phyloP scores from a whole-genome alignment of 2,113 vertebrate species.

The Natator depressus region DNA sequence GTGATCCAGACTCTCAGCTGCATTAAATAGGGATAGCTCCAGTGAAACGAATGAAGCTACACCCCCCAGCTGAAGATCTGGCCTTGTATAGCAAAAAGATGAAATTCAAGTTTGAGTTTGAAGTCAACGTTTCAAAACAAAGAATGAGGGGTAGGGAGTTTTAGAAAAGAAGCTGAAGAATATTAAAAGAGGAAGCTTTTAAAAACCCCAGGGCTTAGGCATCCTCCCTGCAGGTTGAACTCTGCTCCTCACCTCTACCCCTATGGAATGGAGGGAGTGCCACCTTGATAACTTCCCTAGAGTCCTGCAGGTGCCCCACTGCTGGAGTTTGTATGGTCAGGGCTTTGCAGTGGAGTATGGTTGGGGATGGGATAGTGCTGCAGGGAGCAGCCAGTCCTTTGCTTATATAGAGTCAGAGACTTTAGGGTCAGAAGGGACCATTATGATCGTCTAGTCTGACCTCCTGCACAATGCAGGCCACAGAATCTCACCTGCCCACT shows the following conservation, averaged over 20 bases:
- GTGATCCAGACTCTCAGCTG: neutral
- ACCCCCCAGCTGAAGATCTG: neutral
- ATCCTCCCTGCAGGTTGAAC: neutral
- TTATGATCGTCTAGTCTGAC: too few relatives aligned
- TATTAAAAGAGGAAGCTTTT: neutral
- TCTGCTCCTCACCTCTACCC: neutral
- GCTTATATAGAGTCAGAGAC: neutral
- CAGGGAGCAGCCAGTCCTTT: neutral
- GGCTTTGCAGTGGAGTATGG: neutral
- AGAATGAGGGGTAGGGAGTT: fast-evolving
- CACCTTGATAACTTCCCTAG: neutral
- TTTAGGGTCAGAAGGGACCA: too few relatives aligned
- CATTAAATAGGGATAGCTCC: neutral
- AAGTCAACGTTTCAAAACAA: neutral
- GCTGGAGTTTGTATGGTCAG: neutral
- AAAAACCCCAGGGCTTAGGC: neutral
- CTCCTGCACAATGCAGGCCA: too few relatives aligned
- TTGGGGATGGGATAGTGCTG: neutral
- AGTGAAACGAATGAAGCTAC: neutral
- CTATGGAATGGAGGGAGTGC: neutral
- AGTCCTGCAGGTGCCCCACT: neutral
- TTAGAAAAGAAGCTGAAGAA: neutral
- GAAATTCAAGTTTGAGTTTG: neutral
- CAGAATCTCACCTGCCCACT: too few relatives aligned
- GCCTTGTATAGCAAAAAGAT: neutral